A percentile compares a stretch with the other conserved stretches of the same genome.
phyloP scores from a whole-genome alignment of 2,113 vertebrate genomes.

The Tringa solitaria region DNA sequence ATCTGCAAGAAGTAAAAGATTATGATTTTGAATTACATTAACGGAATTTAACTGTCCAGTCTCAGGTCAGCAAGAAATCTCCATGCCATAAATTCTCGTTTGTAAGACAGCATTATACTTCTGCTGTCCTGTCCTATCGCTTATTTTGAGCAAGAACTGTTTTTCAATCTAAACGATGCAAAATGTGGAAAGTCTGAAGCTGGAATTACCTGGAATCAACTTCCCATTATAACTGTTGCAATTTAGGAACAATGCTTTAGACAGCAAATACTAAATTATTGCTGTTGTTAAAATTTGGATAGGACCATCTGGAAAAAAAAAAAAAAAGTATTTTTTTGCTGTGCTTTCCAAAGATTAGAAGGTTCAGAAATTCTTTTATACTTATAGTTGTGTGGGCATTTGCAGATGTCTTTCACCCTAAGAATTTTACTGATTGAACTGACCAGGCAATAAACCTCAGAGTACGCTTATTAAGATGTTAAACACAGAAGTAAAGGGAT shows the following conservation, averaged over 20 bases:
- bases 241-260: not conserved
- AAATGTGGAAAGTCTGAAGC: not conserved
- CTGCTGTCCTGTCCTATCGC: not conserved
- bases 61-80: not conserved
- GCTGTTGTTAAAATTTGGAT: not conserved
- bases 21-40: not conserved
- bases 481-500: constrained; percentile 13
- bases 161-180: not conserved
- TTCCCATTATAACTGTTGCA: not conserved
- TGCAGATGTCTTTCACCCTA: not conserved
- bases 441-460: not conserved
- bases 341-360: not conserved
- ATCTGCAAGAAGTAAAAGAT: not conserved
- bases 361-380: not conserved
- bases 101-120: not conserved
- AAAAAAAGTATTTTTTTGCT: not conserved
- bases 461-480: not conserved
- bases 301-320: not conserved
- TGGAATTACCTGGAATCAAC: not conserved
- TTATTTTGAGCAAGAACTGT: not conserved
- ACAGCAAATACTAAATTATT: not conserved
- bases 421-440: not conserved
- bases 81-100: not conserved
- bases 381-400: not conserved
- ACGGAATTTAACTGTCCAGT: not conserved